Percentiles rank a stretch among this genome's conserved stretches.
These are phyloP conservation scores for Aradus depressus DNA, from an alignment of 2,888 invertebrate species.

Conservation along the genomic window DNA sequence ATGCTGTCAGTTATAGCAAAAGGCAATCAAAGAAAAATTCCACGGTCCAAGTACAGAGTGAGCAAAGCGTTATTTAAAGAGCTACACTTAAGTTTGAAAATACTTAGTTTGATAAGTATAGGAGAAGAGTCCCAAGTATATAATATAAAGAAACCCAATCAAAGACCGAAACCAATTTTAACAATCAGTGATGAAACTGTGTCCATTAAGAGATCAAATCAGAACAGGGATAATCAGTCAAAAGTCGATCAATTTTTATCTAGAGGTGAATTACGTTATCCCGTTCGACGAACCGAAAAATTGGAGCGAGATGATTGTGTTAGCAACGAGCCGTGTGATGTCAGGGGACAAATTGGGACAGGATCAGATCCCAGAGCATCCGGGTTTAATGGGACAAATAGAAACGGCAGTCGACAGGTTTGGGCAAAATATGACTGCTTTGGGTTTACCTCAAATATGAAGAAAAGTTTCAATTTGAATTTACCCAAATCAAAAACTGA, in stretches of 20 bases:
- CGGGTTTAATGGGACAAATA: background rate
- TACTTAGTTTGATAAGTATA: background rate
- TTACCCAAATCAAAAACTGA: no score
- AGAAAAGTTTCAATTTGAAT: no score
- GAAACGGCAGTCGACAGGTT: background rate
- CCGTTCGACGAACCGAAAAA: slow-evolving; percentile 7
- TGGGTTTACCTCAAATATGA: no score
- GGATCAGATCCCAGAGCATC: background rate
- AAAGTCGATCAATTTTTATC: slow-evolving; percentile 13
- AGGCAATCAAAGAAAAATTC: background rate
- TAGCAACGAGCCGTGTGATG: slow-evolving; percentile 12
- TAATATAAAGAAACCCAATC: background rate
- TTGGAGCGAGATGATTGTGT: slow-evolving; percentile 9
- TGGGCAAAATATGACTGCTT: no score
- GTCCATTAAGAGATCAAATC: background rate
- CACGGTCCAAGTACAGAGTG: background rate
- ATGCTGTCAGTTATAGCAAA: background rate
- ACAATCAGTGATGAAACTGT: background rate
- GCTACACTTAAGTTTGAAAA: background rate
- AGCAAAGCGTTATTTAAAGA: background rate
- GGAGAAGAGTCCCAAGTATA: background rate
- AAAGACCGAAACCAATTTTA: background rate
- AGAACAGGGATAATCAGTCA: slow-evolving; percentile 4
- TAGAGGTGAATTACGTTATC: slow-evolving; percentile 9
- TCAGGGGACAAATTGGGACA: slow-evolving; percentile 5